Conservation (phyloP, 2,113 vertebrate species). For the Poeciliopsis prolifica region DNA sequence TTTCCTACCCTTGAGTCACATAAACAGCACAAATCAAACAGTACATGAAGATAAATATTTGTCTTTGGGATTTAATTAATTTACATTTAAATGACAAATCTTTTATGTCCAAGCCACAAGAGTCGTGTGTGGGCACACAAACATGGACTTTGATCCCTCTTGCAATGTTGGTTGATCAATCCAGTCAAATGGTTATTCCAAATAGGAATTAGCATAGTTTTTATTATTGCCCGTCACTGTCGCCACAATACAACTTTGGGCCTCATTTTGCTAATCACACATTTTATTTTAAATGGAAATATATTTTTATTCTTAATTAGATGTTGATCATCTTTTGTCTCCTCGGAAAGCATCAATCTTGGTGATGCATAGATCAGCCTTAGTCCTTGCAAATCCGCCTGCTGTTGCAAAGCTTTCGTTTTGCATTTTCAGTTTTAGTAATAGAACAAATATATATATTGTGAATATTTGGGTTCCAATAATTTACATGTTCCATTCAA, state of each 20-base stretch:
- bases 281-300: not conserved
- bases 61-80: slow-evolving; percentile 6
- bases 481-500: not conserved
- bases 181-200: slow-evolving; percentile 1
- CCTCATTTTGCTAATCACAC: not conserved
- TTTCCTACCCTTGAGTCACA: not conserved
- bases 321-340: not conserved
- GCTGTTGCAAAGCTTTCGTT: not conserved
- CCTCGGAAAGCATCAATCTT: not conserved
- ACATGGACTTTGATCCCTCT: slow-evolving; percentile 1
- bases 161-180: not conserved
- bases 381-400: too few relatives aligned
- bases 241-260: not conserved
- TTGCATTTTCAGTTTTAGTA: not conserved
- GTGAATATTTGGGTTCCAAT: not conserved
- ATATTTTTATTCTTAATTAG: not conserved
- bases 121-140: not conserved
- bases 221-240: not conserved
- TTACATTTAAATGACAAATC: not conserved
- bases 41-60: not conserved
- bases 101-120: slow-evolving; percentile 8
- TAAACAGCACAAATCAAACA: not conserved
- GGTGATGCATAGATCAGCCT: not conserved
- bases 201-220: not conserved
- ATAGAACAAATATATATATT: not conserved